Base-by-base conservation (phyloP, 2,888 invertebrate genomes). In the Spilosoma lubricipeda region DNA sequence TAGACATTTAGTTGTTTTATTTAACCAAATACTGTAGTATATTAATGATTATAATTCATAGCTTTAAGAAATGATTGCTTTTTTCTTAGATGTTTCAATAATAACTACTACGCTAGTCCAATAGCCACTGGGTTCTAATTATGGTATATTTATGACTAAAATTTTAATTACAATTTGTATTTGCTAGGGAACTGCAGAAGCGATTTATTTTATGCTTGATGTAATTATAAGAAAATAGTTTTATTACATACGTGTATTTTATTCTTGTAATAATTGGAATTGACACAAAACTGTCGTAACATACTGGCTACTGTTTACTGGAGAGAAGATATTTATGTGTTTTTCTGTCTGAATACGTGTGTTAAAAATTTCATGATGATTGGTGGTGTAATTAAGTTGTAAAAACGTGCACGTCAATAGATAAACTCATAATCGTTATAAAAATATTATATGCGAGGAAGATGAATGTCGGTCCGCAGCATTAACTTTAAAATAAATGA, bases 41-140 rank as follows among this genome's bases (percentile, higher is more conserved):
- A 85, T 85, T 78, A 79, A 83, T 80, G 77, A 80, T 83, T 79
- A 76, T 79, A 85, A 85, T 85, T 83, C 79, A 83, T 80, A 80
- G 76, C 67, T 59, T 79, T 74, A 56, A 65, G 76, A 82, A 80
- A 82, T 81, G 78, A 85, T 85, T 74, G 81, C 72, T 76, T 83
- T 79, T 82, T 80, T 78, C 79, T 75, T 56, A 75, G 79, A 83
- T 78, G 77, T 83, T 85, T 83, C 80, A 85, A 83, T 85, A 79
- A 73, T 48, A 80, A 81, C 80, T 79, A 73, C 71, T 71, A 77
- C 78, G 75, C 73, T 77, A 75, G 75, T 81, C 81, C 59, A 72
- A 76, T 73, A 78, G 79, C 78, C 75, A 71, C 80, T 78, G 76
- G 79, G 73, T 77, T 67, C 71, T 78, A 76, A 76, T 77, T 76